Conservation (phyloP, 2,113 vertebrate species). For the Alouatta palliata region DNA sequence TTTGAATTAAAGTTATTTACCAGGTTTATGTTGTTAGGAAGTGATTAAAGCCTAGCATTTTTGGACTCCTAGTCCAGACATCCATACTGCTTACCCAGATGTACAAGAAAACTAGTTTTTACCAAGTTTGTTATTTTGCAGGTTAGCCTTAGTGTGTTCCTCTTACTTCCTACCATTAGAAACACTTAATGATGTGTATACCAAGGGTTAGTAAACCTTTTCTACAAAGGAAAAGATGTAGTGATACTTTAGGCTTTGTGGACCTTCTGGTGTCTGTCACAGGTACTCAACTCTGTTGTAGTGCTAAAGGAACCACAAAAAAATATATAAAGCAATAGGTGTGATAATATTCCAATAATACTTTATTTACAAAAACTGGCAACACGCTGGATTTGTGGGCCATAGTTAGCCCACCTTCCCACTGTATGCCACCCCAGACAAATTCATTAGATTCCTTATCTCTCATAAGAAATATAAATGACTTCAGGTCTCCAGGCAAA, state of each 20-base stretch:
- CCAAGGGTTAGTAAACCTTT: not conserved
- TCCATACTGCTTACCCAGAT: not conserved
- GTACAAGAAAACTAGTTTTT: not conserved
- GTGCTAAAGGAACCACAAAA: not conserved
- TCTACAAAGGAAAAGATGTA: not conserved
- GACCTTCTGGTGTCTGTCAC: not conserved
- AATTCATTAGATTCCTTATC: not conserved
- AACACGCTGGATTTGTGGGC: not conserved
- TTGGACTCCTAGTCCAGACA: not conserved
- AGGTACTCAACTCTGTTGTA: not conserved
- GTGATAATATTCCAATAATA: not conserved
- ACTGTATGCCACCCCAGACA: not conserved
- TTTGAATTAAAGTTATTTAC: slow-evolving; percentile 21
- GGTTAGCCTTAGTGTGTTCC: not conserved
- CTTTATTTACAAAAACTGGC: not conserved
- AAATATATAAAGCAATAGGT: not conserved
- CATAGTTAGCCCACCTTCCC: not conserved
- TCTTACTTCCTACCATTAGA: slow-evolving; percentile 13
- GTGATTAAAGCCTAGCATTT: not conserved
- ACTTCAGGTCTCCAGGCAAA: slow-evolving; percentile 39
- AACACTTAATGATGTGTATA: not conserved
- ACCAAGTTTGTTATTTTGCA: not conserved
- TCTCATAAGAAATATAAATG: not conserved
- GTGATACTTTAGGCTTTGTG: not conserved
- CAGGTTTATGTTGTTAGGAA: not conserved